A percentile compares a stretch with the other conserved stretches of the same genome.
Evolutionary conservation across 2,797 vertebrate species (phyloP).

Genomic region (Sternotherus odoratus): DNA sequence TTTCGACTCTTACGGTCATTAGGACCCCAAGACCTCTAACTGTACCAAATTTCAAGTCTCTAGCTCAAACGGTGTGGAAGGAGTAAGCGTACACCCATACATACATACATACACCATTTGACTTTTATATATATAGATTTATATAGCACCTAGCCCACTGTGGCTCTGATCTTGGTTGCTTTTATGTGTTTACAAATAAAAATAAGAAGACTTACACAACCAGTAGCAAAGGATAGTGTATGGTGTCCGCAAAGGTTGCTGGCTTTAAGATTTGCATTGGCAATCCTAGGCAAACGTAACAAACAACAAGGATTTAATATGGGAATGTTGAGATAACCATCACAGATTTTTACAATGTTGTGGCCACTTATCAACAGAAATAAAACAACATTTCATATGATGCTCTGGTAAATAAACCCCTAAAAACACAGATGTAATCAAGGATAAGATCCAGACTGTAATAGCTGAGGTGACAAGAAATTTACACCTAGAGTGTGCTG

Average conservation of each 20-base stretch:
- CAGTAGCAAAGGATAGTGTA: conserved; percentile 93
- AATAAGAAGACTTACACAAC: conserved; percentile 89
- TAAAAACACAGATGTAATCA: conserved; percentile 41
- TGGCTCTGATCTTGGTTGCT: background rate
- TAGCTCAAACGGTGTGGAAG: no score
- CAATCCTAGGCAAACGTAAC: conserved; percentile 81
- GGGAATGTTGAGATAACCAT: background rate
- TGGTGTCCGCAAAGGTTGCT: conserved; percentile 87
- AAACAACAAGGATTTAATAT: conserved; percentile 10
- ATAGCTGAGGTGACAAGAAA: conserved; percentile 13
- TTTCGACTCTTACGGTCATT: no score
- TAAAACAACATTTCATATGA: conserved; percentile 20
- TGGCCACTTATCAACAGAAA: background rate
- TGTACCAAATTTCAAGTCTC: no score
- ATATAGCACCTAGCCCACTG: background rate
- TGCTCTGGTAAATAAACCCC: conserved; percentile 41
- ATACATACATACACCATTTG: no score
- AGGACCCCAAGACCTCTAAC: no score
- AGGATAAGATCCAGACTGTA: conserved; percentile 13
- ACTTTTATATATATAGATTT: no score
- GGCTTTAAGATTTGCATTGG: conserved; percentile 95
- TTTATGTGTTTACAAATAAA: background rate
- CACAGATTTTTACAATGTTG: background rate
- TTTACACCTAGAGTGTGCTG: background rate
- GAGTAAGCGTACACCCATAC: no score